These are phyloP conservation scores for Microdon myrmicae DNA, from an alignment of 2,888 invertebrate species.

Conservation along the genomic window DNA sequence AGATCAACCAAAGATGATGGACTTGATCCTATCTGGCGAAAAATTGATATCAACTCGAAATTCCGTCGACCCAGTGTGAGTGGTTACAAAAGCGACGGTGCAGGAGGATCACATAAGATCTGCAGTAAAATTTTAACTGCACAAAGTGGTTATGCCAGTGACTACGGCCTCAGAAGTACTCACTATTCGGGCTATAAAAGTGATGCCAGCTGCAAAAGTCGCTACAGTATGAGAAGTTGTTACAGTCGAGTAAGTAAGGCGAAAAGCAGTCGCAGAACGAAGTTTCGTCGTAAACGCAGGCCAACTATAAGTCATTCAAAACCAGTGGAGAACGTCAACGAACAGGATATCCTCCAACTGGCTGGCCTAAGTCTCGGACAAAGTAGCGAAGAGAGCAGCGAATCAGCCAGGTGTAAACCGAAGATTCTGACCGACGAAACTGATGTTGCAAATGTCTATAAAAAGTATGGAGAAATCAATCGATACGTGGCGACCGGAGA, in stretches of 20 bases:
- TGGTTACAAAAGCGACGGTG: constrained; percentile 72
- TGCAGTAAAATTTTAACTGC: constrained; percentile 66
- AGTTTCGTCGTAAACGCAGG: constrained; percentile 61
- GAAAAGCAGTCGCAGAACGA: constrained; percentile 64
- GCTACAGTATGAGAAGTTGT: constrained; percentile 71
- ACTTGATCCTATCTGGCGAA: constrained; percentile 73
- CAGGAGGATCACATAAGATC: constrained; percentile 63
- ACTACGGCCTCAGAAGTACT: constrained; percentile 68
- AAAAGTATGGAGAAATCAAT: constrained; percentile 66
- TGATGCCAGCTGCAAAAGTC: constrained; percentile 72
- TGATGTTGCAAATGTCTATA: constrained; percentile 62
- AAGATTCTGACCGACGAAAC: constrained; percentile 57
- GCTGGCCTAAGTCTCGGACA: constrained; percentile 72
- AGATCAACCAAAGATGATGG: constrained; percentile 69
- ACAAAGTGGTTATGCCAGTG: constrained; percentile 71
- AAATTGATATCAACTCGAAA: constrained; percentile 74
- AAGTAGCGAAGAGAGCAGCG: constrained; percentile 67
- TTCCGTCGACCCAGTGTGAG: constrained; percentile 71
- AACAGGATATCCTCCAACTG: constrained; percentile 71
- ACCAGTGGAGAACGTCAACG: constrained; percentile 66
- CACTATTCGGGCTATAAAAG: constrained; percentile 71
- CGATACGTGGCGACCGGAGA: constrained; percentile 68
- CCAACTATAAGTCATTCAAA: constrained; percentile 60
- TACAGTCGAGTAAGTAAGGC: constrained; percentile 70
- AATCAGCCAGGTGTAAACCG: constrained; percentile 62